Base-by-base conservation (phyloP, 2,113 vertebrate species). In the Podocnemis expansa region DNA sequence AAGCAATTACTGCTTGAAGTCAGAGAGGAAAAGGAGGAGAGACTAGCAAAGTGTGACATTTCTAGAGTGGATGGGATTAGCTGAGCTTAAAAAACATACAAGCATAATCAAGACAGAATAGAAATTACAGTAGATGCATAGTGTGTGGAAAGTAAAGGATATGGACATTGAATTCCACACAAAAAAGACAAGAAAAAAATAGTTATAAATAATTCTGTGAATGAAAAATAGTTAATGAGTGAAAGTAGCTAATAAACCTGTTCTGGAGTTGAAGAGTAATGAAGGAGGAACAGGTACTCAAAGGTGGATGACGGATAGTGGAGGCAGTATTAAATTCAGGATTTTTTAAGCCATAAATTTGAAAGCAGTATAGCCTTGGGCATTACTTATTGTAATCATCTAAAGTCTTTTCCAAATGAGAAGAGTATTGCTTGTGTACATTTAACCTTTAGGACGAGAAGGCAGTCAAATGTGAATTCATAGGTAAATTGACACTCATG, bases 371-470 rank as follows among this genome's bases (percentile, higher is more conserved):
- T n/a, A 31, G 16, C 2, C 24, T 51, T 51, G 21, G 84, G 8
- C 10, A 67, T 34, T 67, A 83, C 31, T 16, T 47, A 78, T 1
- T 78, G 55, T 47, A 0, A 52, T 63, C 80, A 43, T 83, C 81
- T 49, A 24, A 54, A 5, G 22, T n/a, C 60, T 56, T 54, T 63
- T 45, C 9, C 56, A 84, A 79, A 56, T 84, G 25, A 8, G 70
- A 90, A 14, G 0, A 4, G 31, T 54, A 55, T 80, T 76, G 56
- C 60, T 43, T 70, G 24, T 41, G 5, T 70, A 31, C 19, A 75
- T 76, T 17, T 52, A 54, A 4, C 52, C 63, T 93, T 94, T 73
- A 90, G 6, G 22, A 2, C 85, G 80, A 83, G 51, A 85, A 73
- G n/a, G 10, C 21, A 80, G 60, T 13, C 79, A 58, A 58, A 12